phyloP scores from a whole-genome alignment of 2,888 invertebrate species.

The Mythimna vitellina region DNA sequence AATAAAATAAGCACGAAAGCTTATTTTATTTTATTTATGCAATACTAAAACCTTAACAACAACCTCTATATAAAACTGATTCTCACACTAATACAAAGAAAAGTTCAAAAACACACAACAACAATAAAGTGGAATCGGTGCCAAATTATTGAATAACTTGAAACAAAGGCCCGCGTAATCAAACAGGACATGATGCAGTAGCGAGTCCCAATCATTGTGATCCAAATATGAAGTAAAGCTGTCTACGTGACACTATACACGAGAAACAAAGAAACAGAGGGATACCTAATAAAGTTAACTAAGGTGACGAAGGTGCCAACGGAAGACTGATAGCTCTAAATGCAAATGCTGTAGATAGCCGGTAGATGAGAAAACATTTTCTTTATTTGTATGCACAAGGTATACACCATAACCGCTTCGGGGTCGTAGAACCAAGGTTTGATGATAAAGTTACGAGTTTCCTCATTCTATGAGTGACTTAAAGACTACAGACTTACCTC shows the following conservation, averaged over 20 bases:
- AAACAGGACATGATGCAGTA: slow-evolving; percentile 16
- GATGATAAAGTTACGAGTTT: slow-evolving; percentile 46
- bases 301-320: slow-evolving; percentile 6
- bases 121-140: slow-evolving; percentile 35
- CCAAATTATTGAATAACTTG: slow-evolving; percentile 33
- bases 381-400: slow-evolving; percentile 61
- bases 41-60: no score
- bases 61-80: neutral
- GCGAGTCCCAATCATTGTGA: slow-evolving; percentile 42
- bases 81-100: neutral
- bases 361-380: slow-evolving; percentile 51
- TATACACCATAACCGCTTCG: slow-evolving; percentile 30
- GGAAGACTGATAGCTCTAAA: slow-evolving; percentile 43
- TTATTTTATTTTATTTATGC: no score
- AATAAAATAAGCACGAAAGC: no score
- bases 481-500: slow-evolving; percentile 92
- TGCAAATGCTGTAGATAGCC: slow-evolving; percentile 48
- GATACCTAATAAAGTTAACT: slow-evolving; percentile 21
- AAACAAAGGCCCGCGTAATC: slow-evolving; percentile 24
- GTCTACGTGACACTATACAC: slow-evolving; percentile 20
- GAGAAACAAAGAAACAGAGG: slow-evolving; percentile 39
- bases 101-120: neutral
- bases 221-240: slow-evolving; percentile 33
- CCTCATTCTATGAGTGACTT: slow-evolving; percentile 36
- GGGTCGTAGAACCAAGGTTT: slow-evolving; percentile 52